These are phyloP conservation scores for Tragelaphus strepsiceros DNA, from an alignment of 2,113 vertebrate species.

Conservation along the genomic window DNA sequence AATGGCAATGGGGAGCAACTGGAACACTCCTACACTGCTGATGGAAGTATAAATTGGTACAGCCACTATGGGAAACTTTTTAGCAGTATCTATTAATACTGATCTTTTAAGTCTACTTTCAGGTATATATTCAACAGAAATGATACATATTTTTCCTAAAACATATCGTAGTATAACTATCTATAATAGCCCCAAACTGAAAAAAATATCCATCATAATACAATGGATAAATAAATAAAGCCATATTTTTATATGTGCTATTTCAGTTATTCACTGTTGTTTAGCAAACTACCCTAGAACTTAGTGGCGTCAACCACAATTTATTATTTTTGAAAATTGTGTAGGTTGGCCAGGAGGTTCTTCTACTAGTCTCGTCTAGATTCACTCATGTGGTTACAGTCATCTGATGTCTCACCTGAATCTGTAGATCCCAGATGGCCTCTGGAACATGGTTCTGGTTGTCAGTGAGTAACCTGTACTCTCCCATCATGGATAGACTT, in stretches of 20 bases:
- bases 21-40: neutral
- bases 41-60: neutral
- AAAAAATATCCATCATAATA: neutral
- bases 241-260: neutral
- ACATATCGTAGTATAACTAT: neutral
- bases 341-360: neutral
- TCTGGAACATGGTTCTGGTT: neutral
- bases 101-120: neutral
- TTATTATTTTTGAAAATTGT: neutral
- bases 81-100: neutral
- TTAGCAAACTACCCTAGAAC: neutral
- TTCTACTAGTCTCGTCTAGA: neutral
- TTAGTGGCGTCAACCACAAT: neutral
- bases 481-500: neutral
- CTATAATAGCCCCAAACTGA: neutral
- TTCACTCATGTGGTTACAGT: neutral
- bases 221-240: neutral
- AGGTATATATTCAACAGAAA: neutral
- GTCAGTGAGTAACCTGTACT: neutral
- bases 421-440: neutral
- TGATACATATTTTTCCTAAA: neutral
- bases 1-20: neutral
- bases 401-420: neutral
- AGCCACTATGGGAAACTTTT: neutral
- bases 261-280: neutral